Conservation (phyloP, 1,140 invertebrate species). For the Monochamus saltuarius region DNA sequence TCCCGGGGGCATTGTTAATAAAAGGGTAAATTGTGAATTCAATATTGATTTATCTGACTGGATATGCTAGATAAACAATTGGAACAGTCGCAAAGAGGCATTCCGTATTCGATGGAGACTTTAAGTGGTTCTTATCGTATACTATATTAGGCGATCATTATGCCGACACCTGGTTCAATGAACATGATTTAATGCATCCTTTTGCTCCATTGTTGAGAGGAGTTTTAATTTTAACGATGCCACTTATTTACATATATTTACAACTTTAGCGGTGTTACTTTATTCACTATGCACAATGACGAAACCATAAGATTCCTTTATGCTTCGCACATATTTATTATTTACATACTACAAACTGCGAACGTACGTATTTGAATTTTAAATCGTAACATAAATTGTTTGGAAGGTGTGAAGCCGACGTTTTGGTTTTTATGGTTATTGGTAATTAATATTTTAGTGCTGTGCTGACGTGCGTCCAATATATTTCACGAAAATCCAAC, state of each 20-base stretch:
- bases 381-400: too few relatives aligned
- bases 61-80: conserved; percentile 1
- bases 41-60: conserved; percentile 4
- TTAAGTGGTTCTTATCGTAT: conserved; percentile 2
- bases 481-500: too few relatives aligned
- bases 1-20: too few relatives aligned
- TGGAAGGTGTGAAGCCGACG: too few relatives aligned
- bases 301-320: too few relatives aligned
- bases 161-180: conserved; percentile 1
- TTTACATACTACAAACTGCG: too few relatives aligned
- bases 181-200: conserved; percentile 7
- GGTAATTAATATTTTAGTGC: too few relatives aligned
- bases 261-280: neutral
- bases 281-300: neutral
- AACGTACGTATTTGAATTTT: too few relatives aligned
- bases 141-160: conserved; percentile 6
- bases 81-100: neutral
- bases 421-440: too few relatives aligned
- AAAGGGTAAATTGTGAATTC: neutral
- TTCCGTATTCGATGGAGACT: conserved; percentile 2
- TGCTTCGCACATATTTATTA: too few relatives aligned
- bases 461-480: too few relatives aligned
- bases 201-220: conserved; percentile 3
- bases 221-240: conserved; percentile 7
- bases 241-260: conserved; percentile 5